phyloP scores from a whole-genome alignment of 2,797 vertebrate species.

The Sitta carolinensis region DNA sequence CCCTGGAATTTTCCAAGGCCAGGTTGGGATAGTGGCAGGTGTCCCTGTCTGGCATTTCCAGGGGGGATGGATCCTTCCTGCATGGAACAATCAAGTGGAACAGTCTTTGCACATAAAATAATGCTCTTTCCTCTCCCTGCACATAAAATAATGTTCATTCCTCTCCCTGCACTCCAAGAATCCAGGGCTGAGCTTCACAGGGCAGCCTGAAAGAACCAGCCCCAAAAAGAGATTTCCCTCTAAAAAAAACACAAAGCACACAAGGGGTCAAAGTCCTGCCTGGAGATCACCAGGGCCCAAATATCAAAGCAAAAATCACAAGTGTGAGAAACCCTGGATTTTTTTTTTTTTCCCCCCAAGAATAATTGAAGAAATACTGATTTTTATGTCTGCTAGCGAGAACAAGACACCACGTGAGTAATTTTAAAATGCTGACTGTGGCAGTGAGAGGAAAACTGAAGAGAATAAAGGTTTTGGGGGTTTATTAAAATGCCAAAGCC shows the following conservation, averaged over 20 bases:
- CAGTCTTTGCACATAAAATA: not conserved
- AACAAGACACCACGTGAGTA: rapidly evolving
- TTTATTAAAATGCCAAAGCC: not conserved
- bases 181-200: not conserved
- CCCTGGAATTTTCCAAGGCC: not conserved
- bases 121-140: not conserved
- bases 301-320: not conserved
- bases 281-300: not conserved
- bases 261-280: not conserved
- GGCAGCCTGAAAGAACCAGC: not conserved
- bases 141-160: not conserved
- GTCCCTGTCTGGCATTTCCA: not conserved
- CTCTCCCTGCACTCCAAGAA: not conserved
- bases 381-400: not conserved
- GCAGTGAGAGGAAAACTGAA: not conserved
- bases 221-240: not conserved
- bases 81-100: rapidly evolving
- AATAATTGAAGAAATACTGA: not conserved
- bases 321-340: not conserved
- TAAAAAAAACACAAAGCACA: rapidly evolving
- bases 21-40: not conserved
- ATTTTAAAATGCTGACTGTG: not conserved
- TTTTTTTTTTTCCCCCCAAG: not conserved
- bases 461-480: not conserved
- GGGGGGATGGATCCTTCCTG: not conserved